Evolutionary conservation across 2,888 invertebrate species (phyloP), one percentile per base, ranked within the genome.

Genomic region (Eupithecia insigniata): DNA sequence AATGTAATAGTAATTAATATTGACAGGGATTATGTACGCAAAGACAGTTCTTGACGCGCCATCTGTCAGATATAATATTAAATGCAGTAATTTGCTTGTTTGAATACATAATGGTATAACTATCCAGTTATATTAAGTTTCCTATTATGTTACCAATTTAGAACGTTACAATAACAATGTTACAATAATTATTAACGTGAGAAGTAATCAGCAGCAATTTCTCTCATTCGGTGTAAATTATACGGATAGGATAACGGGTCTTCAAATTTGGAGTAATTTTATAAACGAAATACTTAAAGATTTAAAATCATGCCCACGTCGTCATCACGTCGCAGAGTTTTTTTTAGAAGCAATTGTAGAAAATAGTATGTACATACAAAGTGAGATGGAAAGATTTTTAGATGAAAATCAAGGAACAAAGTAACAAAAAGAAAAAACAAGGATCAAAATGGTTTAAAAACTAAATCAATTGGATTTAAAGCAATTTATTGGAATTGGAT

Each of bases 31-130:
- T 67, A 62, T 62, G 34, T 62, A 62, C 71, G 58, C 71, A 60
- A 39, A 46, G 36, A 39, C 67, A 58, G 61, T 39, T 68, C 70
- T 66, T 71, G 73, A 73, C 71, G 32, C 32, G 66, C 46, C 66
- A 70, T 65, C 67, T 67, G 68, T 74, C 71, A 60, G 34, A 43
- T 71, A 68, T 66, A 65, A 68, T 71, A 71, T 68, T 58, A 18
- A 65, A 72, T 72, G 43, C 64, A 68, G 66, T 70, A 66, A 60
- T 64, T 34, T 22, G 68, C 72, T 46, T 28, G 60, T 72, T 72
- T 60, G 65, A 68, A 60, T 71, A 68, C 14, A 36, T 46, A 28
- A 68, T 60, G 6, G 64, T 36, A 26, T 26, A 26, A 55, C 55
- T 51, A 51, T 10, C 51, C 26, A 36, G 6, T 32, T 34, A 22